Base-by-base conservation (phyloP, 1,140 invertebrate species). In the Zaprionus davidi region DNA sequence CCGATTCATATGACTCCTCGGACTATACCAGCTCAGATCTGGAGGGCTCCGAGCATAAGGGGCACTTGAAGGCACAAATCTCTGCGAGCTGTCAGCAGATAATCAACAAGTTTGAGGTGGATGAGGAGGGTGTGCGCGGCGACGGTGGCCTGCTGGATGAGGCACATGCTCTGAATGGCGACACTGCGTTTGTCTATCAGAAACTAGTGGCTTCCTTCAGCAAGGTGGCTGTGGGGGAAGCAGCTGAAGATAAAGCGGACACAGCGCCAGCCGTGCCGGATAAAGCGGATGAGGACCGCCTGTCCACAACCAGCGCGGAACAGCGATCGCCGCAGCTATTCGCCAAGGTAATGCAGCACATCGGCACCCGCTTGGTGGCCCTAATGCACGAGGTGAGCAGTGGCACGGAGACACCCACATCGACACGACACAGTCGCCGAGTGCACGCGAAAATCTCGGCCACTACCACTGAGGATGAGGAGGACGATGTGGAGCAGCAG, bases 361-460 rank as follows among this genome's bases (percentile, higher is more conserved):
- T 98, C 51, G 97, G 97, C 2, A 97, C 97, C 49, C 93, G 97
- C n/a, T 93, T 98, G 34, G 97, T 98, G 2, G 97, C 97, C 0
- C 93, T 98, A 34, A 98, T 98, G 98, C 97, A 98, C 87, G 97
- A 98, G 88, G 97, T 98, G 4, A 97, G 96, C 17, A 96, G 95
- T 69, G 96, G 96, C 31, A 92, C 88, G 44, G 95, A 95, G 91
- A 93, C 59, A 92, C 93, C 78, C 82, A 93, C 78, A 78, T 75
- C 93, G 91, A 1, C 94, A 93, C 49, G 66, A 1, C 74, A 83
- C 7, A 93, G 94, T 15, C 93, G 95, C 4, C 87, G 94, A 12
- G 77, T 94, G 58, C 94, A 94, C 62, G 93, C 94, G 41, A 95
- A 95, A 80, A 92, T 94, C 9, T 95, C 95, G 1, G 96, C 96